These are phyloP conservation scores for Parnassius orleans DNA, from an alignment of 2,888 invertebrate species.

Conservation along the genomic window DNA sequence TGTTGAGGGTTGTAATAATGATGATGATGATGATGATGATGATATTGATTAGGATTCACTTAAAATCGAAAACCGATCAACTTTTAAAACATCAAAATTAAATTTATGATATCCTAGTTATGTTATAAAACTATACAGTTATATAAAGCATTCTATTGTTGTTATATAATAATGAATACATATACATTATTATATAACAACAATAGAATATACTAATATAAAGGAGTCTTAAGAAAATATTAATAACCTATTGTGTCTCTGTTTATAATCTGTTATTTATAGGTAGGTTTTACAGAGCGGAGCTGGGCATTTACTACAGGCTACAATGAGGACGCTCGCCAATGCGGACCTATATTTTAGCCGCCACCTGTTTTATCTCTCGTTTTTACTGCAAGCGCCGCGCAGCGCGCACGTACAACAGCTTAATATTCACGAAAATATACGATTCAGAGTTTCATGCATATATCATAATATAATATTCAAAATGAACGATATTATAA, in stretches of 20 bases:
- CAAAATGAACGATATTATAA: too few relatives aligned
- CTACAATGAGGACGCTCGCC: slow-evolving; percentile 55
- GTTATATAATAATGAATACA: too few relatives aligned
- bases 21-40: too few relatives aligned
- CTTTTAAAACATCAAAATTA: too few relatives aligned
- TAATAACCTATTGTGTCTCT: slow-evolving; percentile 12
- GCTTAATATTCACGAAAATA: slow-evolving; percentile 17
- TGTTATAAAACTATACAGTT: too few relatives aligned
- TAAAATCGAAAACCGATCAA: too few relatives aligned
- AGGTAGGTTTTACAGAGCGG: slow-evolving; percentile 9
- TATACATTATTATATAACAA: too few relatives aligned
- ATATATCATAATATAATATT: neutral
- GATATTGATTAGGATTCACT: too few relatives aligned
- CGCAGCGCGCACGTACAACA: slow-evolving; percentile 46
- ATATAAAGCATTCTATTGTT: too few relatives aligned
- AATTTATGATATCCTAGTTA: too few relatives aligned
- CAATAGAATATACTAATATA: too few relatives aligned
- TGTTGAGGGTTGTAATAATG: too few relatives aligned
- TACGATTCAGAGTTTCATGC: neutral
- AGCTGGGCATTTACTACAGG: slow-evolving; percentile 31
- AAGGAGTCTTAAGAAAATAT: slow-evolving; percentile 5
- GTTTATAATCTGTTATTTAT: slow-evolving; percentile 21
- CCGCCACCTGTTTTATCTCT: slow-evolving; percentile 71
- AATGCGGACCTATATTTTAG: slow-evolving; percentile 69
- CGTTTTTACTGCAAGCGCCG: slow-evolving; percentile 60